Base-by-base conservation (phyloP, 64 coral and sea anemone species). In the Montipora capricornis region DNA sequence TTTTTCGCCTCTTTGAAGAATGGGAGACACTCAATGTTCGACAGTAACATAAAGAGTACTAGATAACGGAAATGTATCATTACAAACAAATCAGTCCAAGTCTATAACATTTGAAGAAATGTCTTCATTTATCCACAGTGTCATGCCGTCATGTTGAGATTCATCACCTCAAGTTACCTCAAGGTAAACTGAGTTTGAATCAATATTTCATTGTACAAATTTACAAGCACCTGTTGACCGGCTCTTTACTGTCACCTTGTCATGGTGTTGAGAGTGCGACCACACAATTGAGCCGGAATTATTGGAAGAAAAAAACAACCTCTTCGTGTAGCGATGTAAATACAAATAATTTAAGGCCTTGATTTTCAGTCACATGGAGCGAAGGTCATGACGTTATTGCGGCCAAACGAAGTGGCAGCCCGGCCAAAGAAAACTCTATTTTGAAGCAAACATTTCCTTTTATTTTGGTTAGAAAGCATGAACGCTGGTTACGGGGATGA, bases 201-300 rank as follows among this genome's bases (percentile, higher is more conserved):
- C 8, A 85, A 85, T 85, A 85, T 85, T 85, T 69, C 20, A 85
- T 49, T 70, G 66, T 16, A 19, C 6, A 47, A 68, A 44, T 71
- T 8, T 44, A 49, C 29, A 50, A 47, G 66, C 64, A 85, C 82
- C 82, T 85, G 82, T 70, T 70, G 19, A 85, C 16, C 49, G 47
- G 2, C 16, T 12, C 29, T 44, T 12, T 46, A 71, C 45, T 13
- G 26, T 76, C 74, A 76, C 26, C 8, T 8, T 76, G 29, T 5
- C 24, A 76, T n/a, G 20, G 74, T 76, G 37, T 71, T 71, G 3
- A 24, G 19, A 10, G 10, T 6, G 11, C 12, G 45, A 45, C 73
- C 3, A 45, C 26, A 4, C 53, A 57, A 57, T 5, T 8, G 53
- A 4, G 11, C 11, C 11, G 53, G 11, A 57, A 57, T 11, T 37